Base-by-base conservation (phyloP, 2,888 invertebrate genomes). In the Acanthoscelides obtectus region DNA sequence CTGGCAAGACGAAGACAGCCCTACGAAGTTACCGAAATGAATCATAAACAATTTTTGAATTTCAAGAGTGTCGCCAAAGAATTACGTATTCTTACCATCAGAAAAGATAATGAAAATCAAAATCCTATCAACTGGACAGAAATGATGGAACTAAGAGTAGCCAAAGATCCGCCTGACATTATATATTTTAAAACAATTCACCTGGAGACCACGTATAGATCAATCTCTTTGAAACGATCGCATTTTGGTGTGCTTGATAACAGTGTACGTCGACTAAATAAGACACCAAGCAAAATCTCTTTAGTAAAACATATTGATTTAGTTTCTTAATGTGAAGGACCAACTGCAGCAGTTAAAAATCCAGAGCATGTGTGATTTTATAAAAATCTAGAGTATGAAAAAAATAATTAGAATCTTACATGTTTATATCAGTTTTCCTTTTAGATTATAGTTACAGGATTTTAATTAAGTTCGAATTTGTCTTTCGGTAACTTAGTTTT, bases 1-100 rank as follows among this genome's bases (percentile, higher is more conserved):
- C 45, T 74, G 17, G 72, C 70, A 5, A 64, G 73, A 66, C 25
- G 70, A 64, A 70, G 67, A 66, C 67, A 72, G 20, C 70, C 71
- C 64, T 74, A 74, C 67, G 64, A 69, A 19, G 74, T 74, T 19
- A 22, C 70, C 19, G 64, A 64, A 68, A 68, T 73, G 64, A 66
- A 22, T 22, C 65, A 45, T 45, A 22, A 67, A 21, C 71, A 71
- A 22, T 72, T 72, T 68, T 70, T 70, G 17, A 68, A 72, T 27
- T 73, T 71, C 25, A 73, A 73, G 63, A 67, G n/a, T 22, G 22
- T 73, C 22, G 69, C 69, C n/a, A 25, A 67, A 73, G 45, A 71
- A 5, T 66, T 71, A 19, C 64, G 71, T 27, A 69, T 71, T 69
- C 68, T 67, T 4, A 22, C 70, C 22, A 65, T 70, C 22, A 65